A percentile compares a stretch with the other conserved stretches of the same genome.
phyloP scores from a whole-genome alignment of 2,888 invertebrate species.

The Pseudococcus viburni region DNA sequence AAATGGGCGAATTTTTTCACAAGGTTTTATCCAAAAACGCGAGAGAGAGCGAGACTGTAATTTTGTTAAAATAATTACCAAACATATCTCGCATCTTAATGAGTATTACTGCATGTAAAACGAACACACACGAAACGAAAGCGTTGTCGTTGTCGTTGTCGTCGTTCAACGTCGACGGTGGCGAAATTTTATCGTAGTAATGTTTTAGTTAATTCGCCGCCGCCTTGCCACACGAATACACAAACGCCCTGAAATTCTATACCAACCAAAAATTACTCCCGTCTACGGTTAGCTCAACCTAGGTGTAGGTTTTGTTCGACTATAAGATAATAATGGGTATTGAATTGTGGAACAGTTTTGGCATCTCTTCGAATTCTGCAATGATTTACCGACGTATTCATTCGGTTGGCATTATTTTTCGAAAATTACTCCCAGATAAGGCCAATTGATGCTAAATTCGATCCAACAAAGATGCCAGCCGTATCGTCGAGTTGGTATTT shows the following conservation, averaged over 20 bases:
- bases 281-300: background rate
- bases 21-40: constrained; percentile 27
- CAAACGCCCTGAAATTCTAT: constrained; percentile 1
- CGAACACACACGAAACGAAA: constrained; percentile 16
- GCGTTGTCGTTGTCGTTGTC: background rate
- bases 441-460: constrained; percentile 10
- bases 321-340: constrained; percentile 29
- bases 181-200: constrained; percentile 24
- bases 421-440: background rate
- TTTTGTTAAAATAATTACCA: constrained; percentile 50
- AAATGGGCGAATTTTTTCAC: background rate
- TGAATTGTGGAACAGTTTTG: constrained; percentile 24
- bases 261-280: constrained; percentile 5
- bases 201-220: constrained; percentile 24
- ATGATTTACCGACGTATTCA: background rate
- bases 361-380: background rate
- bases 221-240: background rate
- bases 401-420: constrained; percentile 8
- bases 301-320: background rate
- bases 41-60: constrained; percentile 23
- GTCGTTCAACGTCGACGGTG: constrained; percentile 12
- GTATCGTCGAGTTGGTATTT: background rate
- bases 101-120: constrained; percentile 15
- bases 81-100: constrained; percentile 45
- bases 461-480: background rate